These are phyloP conservation scores for Tinamus major DNA, from an alignment of 2,797 vertebrate genomes.

Conservation along the genomic window DNA sequence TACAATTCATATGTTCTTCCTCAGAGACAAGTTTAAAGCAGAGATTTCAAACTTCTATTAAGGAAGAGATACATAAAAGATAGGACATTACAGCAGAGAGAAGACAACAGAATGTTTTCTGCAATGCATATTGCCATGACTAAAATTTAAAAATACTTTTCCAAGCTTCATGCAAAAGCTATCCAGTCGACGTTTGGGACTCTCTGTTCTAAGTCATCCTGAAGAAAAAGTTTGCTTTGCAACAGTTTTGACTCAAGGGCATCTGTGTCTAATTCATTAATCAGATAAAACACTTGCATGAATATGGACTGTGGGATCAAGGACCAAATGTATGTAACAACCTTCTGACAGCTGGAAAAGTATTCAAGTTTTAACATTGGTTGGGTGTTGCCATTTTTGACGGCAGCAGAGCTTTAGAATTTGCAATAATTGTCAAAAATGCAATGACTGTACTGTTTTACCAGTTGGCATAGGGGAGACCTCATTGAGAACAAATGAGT, in stretches of 20 bases:
- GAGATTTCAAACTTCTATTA: background rate
- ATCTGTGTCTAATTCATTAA: constrained; percentile 5
- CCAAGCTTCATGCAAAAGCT: background rate
- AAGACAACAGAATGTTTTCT: background rate
- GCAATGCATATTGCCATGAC: rapidly evolving
- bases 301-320: background rate
- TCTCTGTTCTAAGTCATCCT: background rate
- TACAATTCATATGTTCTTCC: background rate
- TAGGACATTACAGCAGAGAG: rapidly evolving
- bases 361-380: constrained; percentile 17
- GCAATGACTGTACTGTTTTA: constrained; percentile 49
- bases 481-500: constrained; percentile 60
- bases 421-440: constrained; percentile 43
- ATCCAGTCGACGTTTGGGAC: background rate
- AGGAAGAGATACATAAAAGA: background rate
- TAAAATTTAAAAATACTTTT: background rate
- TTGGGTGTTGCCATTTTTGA: constrained; percentile 44
- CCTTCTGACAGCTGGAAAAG: background rate
- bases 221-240: background rate
- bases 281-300: background rate
- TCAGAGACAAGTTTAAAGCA: background rate
- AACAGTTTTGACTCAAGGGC: constrained; percentile 11
- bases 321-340: background rate
- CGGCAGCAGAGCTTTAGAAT: background rate
- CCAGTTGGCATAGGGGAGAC: constrained; percentile 23